Base-by-base conservation (phyloP, 1,140 invertebrate genomes). In the Drosophila nikananu region DNA sequence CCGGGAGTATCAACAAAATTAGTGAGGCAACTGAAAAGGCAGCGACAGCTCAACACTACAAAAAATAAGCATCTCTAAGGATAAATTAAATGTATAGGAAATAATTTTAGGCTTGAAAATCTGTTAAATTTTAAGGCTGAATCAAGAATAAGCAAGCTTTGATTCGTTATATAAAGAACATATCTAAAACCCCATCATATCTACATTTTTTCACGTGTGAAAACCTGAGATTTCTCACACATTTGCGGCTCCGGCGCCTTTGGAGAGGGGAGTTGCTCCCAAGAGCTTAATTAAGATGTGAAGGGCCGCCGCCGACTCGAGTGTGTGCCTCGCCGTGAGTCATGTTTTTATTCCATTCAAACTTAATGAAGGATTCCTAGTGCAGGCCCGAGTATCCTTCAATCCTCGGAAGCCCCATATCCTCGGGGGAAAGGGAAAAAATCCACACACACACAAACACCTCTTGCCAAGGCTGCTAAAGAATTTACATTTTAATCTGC, bases 401-500 rank as follows among this genome's bases (percentile, higher is more conserved):
- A 54, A 41, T 52, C 46, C 66, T 51, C 66, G 35, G 66, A 32
- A 66, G 48, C 23, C 21, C 10, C 44, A 35, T 23, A 41, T 65
- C 39, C 67, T 68, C 64, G 30, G 51, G 67, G 67, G 19, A 46
- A 46, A 21, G 42, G 51, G 9, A 25, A 59, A 12, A 52, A 52
- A 30, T 17, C 15, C 30, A 30, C 12, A 27, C 25, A 42, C 37
- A 35, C 64, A 27, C 42, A 70, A 70, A 73, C 70, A 73, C 67
- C 67, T 73, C 19, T 37, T 9, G 6, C 21, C 37, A 52, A 73
- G 70, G 71, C 55, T 61, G 55, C 42, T 61, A 77, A 83, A 60
- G 84, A 87, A 87, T 87, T 87, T 89, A 89, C 84, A 87, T 89
- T 89, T 89, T 89, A 89, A 89, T 89, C 86, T 81, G 70, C 66